Evolutionary conservation across 2,113 vertebrate species (phyloP).

Genomic region (Collichthys lucidus): DNA sequence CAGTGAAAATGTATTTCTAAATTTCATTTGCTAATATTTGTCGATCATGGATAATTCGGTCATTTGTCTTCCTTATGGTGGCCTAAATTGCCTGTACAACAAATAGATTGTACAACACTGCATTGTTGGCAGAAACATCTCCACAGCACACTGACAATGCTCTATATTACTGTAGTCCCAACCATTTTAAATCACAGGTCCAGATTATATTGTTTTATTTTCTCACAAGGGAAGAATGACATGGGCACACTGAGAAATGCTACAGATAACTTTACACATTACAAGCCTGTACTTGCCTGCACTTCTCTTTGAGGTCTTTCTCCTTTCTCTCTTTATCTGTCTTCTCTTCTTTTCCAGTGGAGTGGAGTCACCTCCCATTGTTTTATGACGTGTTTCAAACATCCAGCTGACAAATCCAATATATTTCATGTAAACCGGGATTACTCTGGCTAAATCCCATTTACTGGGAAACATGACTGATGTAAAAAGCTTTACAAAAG

Average conservation of each 20-base stretch:
- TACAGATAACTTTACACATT: constrained; percentile 43
- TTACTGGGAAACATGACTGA: constrained; percentile 54
- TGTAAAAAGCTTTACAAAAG: constrained; percentile 45
- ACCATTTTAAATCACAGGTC: constrained; percentile 47
- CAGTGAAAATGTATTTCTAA: constrained; percentile 61
- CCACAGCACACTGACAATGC: constrained; percentile 50
- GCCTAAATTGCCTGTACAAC: constrained; percentile 60
- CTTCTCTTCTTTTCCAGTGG: constrained; percentile 25
- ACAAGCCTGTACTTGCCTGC: constrained; percentile 3
- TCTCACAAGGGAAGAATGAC: constrained; percentile 30
- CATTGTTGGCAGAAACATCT: constrained; percentile 50
- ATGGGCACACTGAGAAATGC: constrained; percentile 24
- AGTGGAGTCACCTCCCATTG: constrained; percentile 66
- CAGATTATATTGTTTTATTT: constrained; percentile 48
- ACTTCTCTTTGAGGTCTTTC: constrained; percentile 49
- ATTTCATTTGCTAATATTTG: constrained; percentile 75
- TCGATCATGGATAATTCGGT: constrained; percentile 71
- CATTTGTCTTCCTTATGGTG: constrained; percentile 74
- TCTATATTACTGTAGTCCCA: constrained; percentile 59
- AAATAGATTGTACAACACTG: constrained; percentile 58
- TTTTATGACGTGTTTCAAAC: constrained; percentile 64
- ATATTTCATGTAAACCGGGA: constrained; percentile 75
- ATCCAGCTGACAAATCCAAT: constrained; percentile 74
- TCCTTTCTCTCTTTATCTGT: constrained; percentile 23
- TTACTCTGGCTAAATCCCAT: constrained; percentile 68